Evolutionary conservation across 64 coral and sea anemone genomes (phyloP), one percentile per base, ranked within the genome.

Genomic region (Actinia tenebrosa): DNA sequence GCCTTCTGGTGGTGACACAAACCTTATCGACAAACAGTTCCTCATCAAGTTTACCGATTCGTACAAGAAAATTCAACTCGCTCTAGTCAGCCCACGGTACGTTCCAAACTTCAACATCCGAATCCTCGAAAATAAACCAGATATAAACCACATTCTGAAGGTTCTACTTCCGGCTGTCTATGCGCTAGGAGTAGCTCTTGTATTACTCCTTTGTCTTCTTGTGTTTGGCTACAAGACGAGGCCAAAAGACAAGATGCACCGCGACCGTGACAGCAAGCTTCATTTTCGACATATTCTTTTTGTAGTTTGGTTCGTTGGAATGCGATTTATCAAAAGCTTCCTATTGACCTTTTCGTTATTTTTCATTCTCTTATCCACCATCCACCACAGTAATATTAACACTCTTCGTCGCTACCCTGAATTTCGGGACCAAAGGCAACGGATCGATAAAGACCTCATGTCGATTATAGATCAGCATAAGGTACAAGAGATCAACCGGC

Each of bases 211-310:
- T 16, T 45, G 42, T 37, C 87, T 95, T 80, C 86, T 95, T 8
- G 85, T 95, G 15, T 95, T 91, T 80, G 93, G 93, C 26, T 95
- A 95, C 82, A 95, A 86, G n/a, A 95, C 93, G 25, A 83, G 90
- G 45, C 89, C 93, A 20, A 91, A 95, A 89, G 93, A 95, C 54
- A 55, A 69, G 16, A 88, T 82, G 54, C 93, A 95, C 4, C 86
- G 93, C 8, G 93, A 95, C 59, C 60, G 93, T 30, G 93, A 89
- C 43, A 95, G 89, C 46, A 59, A 58, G n/a, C 58, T 95, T 16
- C 93, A 95, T 80, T 95, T 95, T 58, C 80, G 93, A 61, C 93
- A 95, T 83, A 25, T 95, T n/a, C 53, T 95, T 50, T 95, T 89
- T 86, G 93, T 95, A 22, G 82, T 91, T 15, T 95, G 93, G 93